Base-by-base conservation (phyloP, 2,888 invertebrate genomes). In the Drosophila rubida region DNA sequence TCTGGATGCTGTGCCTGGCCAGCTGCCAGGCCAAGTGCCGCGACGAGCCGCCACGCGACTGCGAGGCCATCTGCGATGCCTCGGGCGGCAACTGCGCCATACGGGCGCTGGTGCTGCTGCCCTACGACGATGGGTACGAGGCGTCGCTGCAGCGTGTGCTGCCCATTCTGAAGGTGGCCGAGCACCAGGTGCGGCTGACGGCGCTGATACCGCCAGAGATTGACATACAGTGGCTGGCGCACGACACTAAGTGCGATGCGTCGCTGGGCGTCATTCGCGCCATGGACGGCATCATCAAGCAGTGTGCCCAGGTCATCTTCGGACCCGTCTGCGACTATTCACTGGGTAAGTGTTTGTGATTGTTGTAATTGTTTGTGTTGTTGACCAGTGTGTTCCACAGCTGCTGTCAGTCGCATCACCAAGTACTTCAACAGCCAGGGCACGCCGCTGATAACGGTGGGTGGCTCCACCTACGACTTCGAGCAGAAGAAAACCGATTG, bases 261-360 rank as follows among this genome's bases (percentile, higher is more conserved):
- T 95, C 95, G 0, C 94, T 94, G 89, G 96, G 95, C 0, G 94
- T 95, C 51, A 94, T 95, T 50, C 93, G 94, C 0, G 95, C 96
- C 1, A 95, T 96, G 80, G 95, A 96, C 80, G 95, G 95, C 1
- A 95, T 95, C 89, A 94, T 93, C 11, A 92, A 94, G 64, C 94
- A 95, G 80, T 96, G 96, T 90, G 94, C 95, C 0, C 95, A 96
- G 85, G 94, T 96, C 0, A 95, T 96, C 84, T 94, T 97, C 79
- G 97, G 97, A 8, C 96, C 96, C 0, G 94, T 95, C 0, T 97
- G 97, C 81, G 97, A 97, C 86, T 96, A 95, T 90, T 94, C 95
- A 25, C 91, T 96, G 54, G 96, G 97, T 97, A 92, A 94, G 95
- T 93, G 7, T 13, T 14, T 37, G 5, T 9, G 8, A 6, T 2